Evolutionary conservation across 2,797 vertebrate species (phyloP), one percentile per base, ranked within the genome.

Genomic region (Nannoperca australis): DNA sequence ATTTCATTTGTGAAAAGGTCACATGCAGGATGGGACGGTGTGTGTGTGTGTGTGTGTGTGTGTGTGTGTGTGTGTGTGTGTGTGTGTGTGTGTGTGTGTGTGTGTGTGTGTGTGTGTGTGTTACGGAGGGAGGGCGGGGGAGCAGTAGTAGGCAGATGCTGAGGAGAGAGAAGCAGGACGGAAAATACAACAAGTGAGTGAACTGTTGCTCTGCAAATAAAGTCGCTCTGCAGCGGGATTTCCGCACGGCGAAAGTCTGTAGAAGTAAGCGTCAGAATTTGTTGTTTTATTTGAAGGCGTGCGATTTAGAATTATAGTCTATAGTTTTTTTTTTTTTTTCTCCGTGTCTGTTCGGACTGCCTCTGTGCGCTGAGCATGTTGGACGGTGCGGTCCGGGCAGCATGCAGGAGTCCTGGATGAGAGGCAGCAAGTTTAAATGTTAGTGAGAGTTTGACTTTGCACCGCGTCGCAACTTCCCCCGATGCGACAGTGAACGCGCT

Each of bases 151-250:
- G 84, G 85, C 79, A 88, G 90, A 85, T 84, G 86, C 79, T 73
- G 91, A 78, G 78, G 79, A 88, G 77, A 87, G 84, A 85, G 84
- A 77, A 82, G 86, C 85, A 86, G 82, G 79, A 86, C 71, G 68
- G 87, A 88, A 84, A 83, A 93, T 77, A 95, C 92, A 94, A 95
- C 95, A 96, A 95, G 95, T 96, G 94, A 94, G 82, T 78, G 85
- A 95, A 95, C 94, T 95, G 94, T 95, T 95, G 94, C 94, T 85
- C 88, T 58, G 82, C 75, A 71, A 70, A 68, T 79, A 83, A 88
- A 89, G 85, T 91, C 78, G 64, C 79, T 59, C 58, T 20, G 78
- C 84, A n/a, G 68, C 73, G 53, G 68, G 71, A 73, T 81, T 78
- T 72, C 58, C 18, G 53, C 69, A 42, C 24, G 18, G 63, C 30